Base-by-base conservation (phyloP, 1,140 invertebrate species). In the Drosophila seguyi region DNA sequence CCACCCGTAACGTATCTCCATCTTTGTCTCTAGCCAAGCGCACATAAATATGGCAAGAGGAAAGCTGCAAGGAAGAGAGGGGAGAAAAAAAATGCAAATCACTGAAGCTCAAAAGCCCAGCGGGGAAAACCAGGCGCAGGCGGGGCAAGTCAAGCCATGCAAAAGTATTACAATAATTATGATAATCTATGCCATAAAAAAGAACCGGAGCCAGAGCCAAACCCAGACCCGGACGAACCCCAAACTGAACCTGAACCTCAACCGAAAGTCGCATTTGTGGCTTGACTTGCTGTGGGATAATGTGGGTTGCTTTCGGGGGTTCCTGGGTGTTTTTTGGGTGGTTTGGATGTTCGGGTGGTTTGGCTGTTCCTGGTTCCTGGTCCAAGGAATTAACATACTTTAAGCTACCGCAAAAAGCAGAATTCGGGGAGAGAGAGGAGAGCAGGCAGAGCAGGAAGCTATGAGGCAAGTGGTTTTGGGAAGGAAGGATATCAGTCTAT, bases 91-190 rank as follows among this genome's bases (percentile, higher is more conserved):
- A 88, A 88, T 84, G 84, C 84, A 88, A 88, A 88, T 88, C 84
- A 88, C 84, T 88, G 80, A 88, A 84, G 84, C 84, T 84, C 84
- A 80, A 88, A 88, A 88, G 85, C 84, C 80, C 84, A 62, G 62
- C 25, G 52, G 45, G 62, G 31, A 45, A 61, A 61, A 29, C 25
- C 10, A n/a, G 25, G 25, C 16, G 42, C 31, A 20, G 41, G 22
- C 38, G 8, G 36, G 38, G 59, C 72, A 44, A 87, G 84, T 84
- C 84, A 87, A 83, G 84, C 84, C 80, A 83, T 87, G 84, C 84
- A 88, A 88, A 87, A 88, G 87, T 84, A 91, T 91, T 91, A 91
- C 87, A 91, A 91, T 91, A 91, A 91, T 91, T 91, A 91, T 91
- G 88, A 91, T 91, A 91, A 91, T 91, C 88, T 91, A 87, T 81